These are phyloP conservation scores for Scaeva pyrastri DNA, from an alignment of 2,888 invertebrate species.

Conservation along the genomic window DNA sequence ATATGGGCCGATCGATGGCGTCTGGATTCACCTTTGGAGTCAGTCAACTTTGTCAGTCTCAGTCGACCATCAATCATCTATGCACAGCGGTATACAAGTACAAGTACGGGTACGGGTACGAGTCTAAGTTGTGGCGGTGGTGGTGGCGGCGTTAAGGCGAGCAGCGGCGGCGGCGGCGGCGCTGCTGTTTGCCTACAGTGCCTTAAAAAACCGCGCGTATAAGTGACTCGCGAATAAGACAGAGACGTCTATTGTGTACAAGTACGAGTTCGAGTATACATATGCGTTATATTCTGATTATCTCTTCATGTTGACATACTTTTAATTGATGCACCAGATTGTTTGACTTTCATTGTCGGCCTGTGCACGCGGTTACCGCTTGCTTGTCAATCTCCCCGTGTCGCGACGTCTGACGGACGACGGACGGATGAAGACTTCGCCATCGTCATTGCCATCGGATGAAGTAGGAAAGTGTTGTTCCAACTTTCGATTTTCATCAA, in stretches of 20 bases:
- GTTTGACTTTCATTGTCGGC: constrained; percentile 75
- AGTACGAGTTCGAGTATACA: too few relatives aligned
- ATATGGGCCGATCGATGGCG: constrained; percentile 75
- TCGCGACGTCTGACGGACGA: background rate
- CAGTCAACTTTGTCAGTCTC: constrained; percentile 73
- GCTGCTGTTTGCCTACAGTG: background rate
- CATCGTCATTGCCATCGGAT: constrained; percentile 28
- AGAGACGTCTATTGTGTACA: constrained; percentile 57
- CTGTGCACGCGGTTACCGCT: constrained; percentile 29
- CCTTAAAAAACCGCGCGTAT: background rate
- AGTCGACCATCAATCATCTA: constrained; percentile 67
- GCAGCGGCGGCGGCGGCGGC: background rate
- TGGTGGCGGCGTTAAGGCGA: background rate
- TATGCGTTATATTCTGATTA: constrained; percentile 67
- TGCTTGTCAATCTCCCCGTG: constrained; percentile 16
- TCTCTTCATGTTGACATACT: constrained; percentile 75
- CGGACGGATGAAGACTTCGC: constrained; percentile 46
- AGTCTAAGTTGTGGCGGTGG: too few relatives aligned
- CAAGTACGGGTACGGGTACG: too few relatives aligned
- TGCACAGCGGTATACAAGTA: constrained; percentile 27
- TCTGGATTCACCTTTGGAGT: constrained; percentile 75
- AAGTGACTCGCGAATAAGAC: constrained; percentile 14
- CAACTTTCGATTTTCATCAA: constrained; percentile 76
- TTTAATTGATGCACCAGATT: constrained; percentile 76
- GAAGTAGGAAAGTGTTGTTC: constrained; percentile 72